These are phyloP conservation scores for Syngnathus acus DNA, from an alignment of 2,797 vertebrate species.

Conservation along the genomic window DNA sequence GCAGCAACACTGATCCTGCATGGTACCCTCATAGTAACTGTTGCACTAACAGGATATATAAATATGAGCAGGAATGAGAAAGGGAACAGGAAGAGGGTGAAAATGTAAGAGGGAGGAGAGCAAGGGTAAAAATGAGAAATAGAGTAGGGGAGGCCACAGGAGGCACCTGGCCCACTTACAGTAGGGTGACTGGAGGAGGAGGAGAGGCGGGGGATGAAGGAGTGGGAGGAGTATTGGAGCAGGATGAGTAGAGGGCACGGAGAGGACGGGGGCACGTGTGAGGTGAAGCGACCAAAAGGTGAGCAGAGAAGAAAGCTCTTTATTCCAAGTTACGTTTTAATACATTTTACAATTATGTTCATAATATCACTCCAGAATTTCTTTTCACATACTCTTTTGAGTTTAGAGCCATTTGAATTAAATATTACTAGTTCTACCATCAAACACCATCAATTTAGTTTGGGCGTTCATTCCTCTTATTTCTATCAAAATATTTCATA, in stretches of 20 bases:
- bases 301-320: conserved; percentile 24
- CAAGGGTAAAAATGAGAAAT: conserved; percentile 74
- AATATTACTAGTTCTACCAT: too few species aligned
- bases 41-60: conserved; percentile 48
- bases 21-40: conserved; percentile 1
- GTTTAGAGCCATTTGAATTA: too few species aligned
- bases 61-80: conserved; percentile 59
- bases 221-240: conserved; percentile 26
- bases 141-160: conserved; percentile 73
- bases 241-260: conserved; percentile 29
- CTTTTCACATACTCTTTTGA: too few species aligned
- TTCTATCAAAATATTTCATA: too few species aligned
- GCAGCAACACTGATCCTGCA: not conserved
- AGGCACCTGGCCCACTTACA: conserved; percentile 74
- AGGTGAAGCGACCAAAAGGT: conserved; percentile 27
- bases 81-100: conserved; percentile 61
- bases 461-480: too few species aligned
- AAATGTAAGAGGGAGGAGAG: conserved; percentile 67
- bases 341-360: too few species aligned
- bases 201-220: conserved; percentile 57
- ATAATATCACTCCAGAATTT: too few species aligned
- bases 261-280: conserved; percentile 18
- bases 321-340: not conserved
- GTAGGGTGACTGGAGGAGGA: conserved; percentile 45
- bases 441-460: too few species aligned